Percentiles rank a stretch among this genome's conserved stretches.
Evolutionary conservation across 2,797 vertebrate species (phyloP).

Genomic region (Lophius americanus): DNA sequence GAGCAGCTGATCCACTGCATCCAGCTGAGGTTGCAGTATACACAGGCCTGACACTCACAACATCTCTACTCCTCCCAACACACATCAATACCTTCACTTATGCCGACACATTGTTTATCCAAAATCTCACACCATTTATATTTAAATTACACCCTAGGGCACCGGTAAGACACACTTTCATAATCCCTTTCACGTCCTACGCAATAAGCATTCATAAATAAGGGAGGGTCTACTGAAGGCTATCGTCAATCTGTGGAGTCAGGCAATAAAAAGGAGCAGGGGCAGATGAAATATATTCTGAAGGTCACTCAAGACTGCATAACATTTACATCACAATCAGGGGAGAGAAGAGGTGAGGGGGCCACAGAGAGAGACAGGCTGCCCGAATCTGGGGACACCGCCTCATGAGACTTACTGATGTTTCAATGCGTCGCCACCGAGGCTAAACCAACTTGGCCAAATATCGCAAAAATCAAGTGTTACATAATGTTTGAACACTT

Average conservation of each 20-base stretch:
- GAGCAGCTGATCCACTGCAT: slow-evolving; percentile 79
- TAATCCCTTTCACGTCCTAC: slow-evolving; percentile 1
- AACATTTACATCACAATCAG: slow-evolving; percentile 66
- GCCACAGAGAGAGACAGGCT: slow-evolving; percentile 11
- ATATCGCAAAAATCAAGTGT: slow-evolving; percentile 46
- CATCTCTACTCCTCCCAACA: slow-evolving; percentile 4
- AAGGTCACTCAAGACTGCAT: slow-evolving; percentile 79
- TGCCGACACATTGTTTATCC: slow-evolving; percentile 24
- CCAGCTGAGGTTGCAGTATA: slow-evolving; percentile 88
- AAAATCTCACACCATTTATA: background rate
- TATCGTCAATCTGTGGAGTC: slow-evolving; percentile 3
- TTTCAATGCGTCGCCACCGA: slow-evolving; percentile 6
- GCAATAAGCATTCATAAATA: slow-evolving; percentile 37
- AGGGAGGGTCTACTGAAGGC: slow-evolving; percentile 18
- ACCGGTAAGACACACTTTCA: background rate
- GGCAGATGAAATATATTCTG: slow-evolving; percentile 68
- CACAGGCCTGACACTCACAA: slow-evolving; percentile 60
- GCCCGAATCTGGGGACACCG: slow-evolving; percentile 25
- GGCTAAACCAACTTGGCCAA: slow-evolving; percentile 18
- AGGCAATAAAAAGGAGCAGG: slow-evolving; percentile 36
- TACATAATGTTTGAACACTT: slow-evolving; percentile 49
- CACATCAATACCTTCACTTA: slow-evolving; percentile 14
- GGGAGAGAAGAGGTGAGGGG: slow-evolving; percentile 44
- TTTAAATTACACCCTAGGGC: slow-evolving; percentile 13
- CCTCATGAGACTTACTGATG: slow-evolving; percentile 14